A percentile compares a stretch with the other conserved stretches of the same genome.
Conservation (phyloP, 2,888 invertebrate genomes). For the Drosophila formosana region DNA sequence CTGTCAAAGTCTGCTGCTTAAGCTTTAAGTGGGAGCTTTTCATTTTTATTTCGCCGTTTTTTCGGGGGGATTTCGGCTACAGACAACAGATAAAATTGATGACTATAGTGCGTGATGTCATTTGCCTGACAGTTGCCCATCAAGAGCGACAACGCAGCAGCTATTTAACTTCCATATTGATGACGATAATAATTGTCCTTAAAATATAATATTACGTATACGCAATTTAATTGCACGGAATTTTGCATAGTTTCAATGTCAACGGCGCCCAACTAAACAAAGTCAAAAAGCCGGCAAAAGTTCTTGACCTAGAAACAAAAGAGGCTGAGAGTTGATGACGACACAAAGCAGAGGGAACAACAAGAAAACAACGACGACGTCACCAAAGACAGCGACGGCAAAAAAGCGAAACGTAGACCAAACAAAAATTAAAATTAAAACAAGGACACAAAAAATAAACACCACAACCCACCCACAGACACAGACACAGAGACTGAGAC, state of each 20-base stretch:
- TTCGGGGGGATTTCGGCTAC: constrained; percentile 46
- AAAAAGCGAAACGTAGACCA: constrained; percentile 66
- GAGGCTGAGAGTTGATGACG: constrained; percentile 71
- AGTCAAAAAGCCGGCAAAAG: constrained; percentile 67
- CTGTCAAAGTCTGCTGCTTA: constrained; percentile 61
- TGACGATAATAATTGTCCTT: not conserved
- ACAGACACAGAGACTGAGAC: constrained; percentile 2
- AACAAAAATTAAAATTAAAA: constrained; percentile 84
- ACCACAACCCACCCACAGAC: constrained; percentile 49
- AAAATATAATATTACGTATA: constrained; percentile 33
- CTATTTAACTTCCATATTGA: constrained; percentile 8
- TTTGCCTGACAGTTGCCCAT: constrained; percentile 75
- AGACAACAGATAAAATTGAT: constrained; percentile 66
- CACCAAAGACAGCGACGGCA: constrained; percentile 45
- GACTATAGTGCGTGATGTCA: constrained; percentile 80
- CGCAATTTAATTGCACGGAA: constrained; percentile 21
- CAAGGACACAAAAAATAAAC: constrained; percentile 77
- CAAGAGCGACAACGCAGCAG: constrained; percentile 41
- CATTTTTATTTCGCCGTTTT: constrained; percentile 23
- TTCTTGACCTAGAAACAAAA: constrained; percentile 84
- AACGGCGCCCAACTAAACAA: constrained; percentile 26
- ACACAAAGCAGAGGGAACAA: constrained; percentile 49
- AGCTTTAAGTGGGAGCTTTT: constrained; percentile 57
- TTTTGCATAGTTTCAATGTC: constrained; percentile 1
- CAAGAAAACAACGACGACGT: constrained; percentile 43